Conservation (phyloP, 2,888 invertebrate species). For the Mythimna impura region DNA sequence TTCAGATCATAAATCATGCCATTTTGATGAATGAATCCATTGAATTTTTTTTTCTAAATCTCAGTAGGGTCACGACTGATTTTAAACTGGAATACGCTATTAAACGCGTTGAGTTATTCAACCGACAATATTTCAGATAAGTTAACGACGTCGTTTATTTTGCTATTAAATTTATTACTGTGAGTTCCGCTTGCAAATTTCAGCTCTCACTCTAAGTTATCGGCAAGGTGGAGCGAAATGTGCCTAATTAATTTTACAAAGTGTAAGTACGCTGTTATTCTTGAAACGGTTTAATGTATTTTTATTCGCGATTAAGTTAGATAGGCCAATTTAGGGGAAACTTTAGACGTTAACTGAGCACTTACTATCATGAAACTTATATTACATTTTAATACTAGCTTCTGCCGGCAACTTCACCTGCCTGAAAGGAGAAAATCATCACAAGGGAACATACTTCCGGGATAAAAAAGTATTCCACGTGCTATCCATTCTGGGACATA, state of each 20-base stretch:
- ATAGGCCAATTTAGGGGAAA: constrained; percentile 30
- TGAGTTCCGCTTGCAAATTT: constrained; percentile 68
- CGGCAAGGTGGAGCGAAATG: constrained; percentile 68
- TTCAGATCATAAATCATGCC: constrained; percentile 86
- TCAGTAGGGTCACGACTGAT: constrained; percentile 69
- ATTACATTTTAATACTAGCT: neutral
- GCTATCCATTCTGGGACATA: too few species aligned
- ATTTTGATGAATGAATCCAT: constrained; percentile 87
- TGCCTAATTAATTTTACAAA: constrained; percentile 65
- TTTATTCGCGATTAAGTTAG: constrained; percentile 49
- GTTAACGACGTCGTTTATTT: constrained; percentile 77
- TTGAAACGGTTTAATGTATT: constrained; percentile 52
- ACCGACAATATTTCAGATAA: constrained; percentile 76
- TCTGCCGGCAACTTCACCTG: too few species aligned
- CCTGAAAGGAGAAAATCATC: too few species aligned
- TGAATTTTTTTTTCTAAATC: constrained; percentile 84
- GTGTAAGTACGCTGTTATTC: constrained; percentile 60
- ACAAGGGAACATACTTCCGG: too few species aligned
- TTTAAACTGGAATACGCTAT: constrained; percentile 72
- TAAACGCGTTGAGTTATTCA: constrained; percentile 72
- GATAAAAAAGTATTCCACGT: too few species aligned
- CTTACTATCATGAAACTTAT: neutral
- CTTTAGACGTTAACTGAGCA: constrained; percentile 7
- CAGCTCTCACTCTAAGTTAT: constrained; percentile 69
- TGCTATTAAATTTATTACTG: constrained; percentile 74